Base-by-base conservation (phyloP, 2,113 vertebrate genomes). In the Nannobrachium achirus region DNA sequence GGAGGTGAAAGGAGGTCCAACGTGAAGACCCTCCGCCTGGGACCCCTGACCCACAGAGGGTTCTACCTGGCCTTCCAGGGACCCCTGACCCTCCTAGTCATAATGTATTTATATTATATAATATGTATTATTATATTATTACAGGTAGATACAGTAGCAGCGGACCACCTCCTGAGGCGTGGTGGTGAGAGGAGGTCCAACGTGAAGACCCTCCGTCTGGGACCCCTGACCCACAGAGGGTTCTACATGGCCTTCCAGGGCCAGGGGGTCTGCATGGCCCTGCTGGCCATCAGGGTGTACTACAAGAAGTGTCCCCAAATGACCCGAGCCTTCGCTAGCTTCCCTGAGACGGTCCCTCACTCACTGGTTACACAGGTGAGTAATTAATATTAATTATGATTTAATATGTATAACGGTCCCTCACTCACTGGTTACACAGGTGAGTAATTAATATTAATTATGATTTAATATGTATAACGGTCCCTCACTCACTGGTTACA, bases 181-280 rank as follows among this genome's bases (percentile, higher is more conserved):
- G 89, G 76, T 0, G 74, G 76, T 1, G 88, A 87, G 0, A 81
- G 81, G 6, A 93, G 93, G 51, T 91, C 82, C 20, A 95, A 96
- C 1, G 14, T 93, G 11, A 94, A 94, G 84, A 92, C 92, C 0
- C 78, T 96, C 71, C 89, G 92, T 0, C 58, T 97, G 62, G 92
- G 92, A 0, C 91, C 86, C 0, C 84, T 95, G 64, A 66, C 56
- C 51, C 86, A 83, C 75, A 86, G 86, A 0, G 95, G 95, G 66
- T 92, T 96, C 56, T 94, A n/a, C n/a, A n/a, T n/a, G 88, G 94
- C 94, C 1, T 95, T 96, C 87, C 94, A 95, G 38, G 93, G 93
- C 51, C 94, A 95, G 85, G 94, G 95, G 0, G 83, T 93, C 73
- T 97, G 95, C 80, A 95, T 96, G 95, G 95, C 95, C 0, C 83